Evolutionary conservation across 1,140 invertebrate species (phyloP), one percentile per base, ranked within the genome.

Genomic region (Hycleus phaleratus): DNA sequence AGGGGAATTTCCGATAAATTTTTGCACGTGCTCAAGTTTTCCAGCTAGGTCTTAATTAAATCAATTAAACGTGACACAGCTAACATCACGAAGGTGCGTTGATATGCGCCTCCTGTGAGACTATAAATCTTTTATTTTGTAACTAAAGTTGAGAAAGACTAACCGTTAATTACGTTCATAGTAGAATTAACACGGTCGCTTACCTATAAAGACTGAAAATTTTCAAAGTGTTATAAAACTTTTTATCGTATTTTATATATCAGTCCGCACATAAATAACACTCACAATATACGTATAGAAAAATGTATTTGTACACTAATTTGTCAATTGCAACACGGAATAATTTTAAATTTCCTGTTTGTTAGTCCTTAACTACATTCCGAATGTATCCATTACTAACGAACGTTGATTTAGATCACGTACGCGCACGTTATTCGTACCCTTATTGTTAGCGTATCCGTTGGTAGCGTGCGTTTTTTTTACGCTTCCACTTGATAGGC

Each of bases 51-150:
- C 51, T 45, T 53, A 53, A 53, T 53, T 53, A 38, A 53, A 53
- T 53, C 51, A 53, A 53, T 53, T 53, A 53, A 53, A 53, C 51
- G 51, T 53, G 51, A 11, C 51, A 38, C 51, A 32, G 45, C 45
- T 45, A 53, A n/a, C 50, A 53, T 44, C 50, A 24, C 26, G 25
- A 51, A 51, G 50, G 26, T 53, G 11, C 11, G 50, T 25, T 51
- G 49, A 52, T 53, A 45, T 53, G 51, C 46, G 42, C 51, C 18
- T 45, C 51, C 51, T 3, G 42, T 26, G 51, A 18, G 42, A 25
- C 51, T 26, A 46, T 53, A 53, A 53, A 53, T 53, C 42, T 25
- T 45, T 32, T 32, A 45, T 32, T 11, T 38, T 38, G 3, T 18
- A n/a, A 4, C 18, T 46, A 26, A 42, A 45, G 51, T 32, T 53